phyloP scores from a whole-genome alignment of 2,888 invertebrate species.

The Chrysolina americana region DNA sequence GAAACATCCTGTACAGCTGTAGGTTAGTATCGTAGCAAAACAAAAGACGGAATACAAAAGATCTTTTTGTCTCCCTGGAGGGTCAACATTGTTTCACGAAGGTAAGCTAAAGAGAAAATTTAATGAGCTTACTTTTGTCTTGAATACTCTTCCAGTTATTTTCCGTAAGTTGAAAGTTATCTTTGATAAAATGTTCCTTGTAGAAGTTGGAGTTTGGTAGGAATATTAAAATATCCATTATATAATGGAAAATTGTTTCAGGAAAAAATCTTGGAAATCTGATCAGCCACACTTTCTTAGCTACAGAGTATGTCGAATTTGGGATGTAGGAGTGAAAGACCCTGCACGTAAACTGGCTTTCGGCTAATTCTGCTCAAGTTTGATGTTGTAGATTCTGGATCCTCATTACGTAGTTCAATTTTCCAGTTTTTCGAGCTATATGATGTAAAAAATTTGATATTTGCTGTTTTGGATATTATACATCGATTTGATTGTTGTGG shows the following conservation, averaged over 20 bases:
- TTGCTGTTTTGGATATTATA: too few relatives aligned
- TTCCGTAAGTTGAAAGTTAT: not conserved
- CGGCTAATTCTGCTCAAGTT: too few relatives aligned
- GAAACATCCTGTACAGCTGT: not conserved
- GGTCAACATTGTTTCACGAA: not conserved
- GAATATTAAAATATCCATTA: not conserved
- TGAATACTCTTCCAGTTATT: not conserved
- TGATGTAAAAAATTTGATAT: too few relatives aligned
- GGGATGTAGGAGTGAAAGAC: too few relatives aligned
- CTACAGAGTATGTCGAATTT: too few relatives aligned
- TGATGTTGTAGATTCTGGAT: too few relatives aligned
- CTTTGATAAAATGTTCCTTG: not conserved
- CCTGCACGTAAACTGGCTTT: too few relatives aligned
- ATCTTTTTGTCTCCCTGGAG: not conserved
- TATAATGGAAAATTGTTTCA: not conserved
- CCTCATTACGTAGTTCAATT: too few relatives aligned
- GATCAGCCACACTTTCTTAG: too few relatives aligned
- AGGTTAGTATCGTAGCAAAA: not conserved
- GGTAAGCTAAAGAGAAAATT: conserved; percentile 21
- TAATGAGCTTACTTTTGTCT: conserved; percentile 16
- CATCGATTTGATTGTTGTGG: too few relatives aligned
- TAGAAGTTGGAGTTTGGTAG: not conserved
- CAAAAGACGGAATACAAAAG: not conserved
- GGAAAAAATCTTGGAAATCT: not conserved
- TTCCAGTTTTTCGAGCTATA: too few relatives aligned